Base-by-base conservation (phyloP, 2,888 invertebrate species). In the Drosophila tripunctata region DNA sequence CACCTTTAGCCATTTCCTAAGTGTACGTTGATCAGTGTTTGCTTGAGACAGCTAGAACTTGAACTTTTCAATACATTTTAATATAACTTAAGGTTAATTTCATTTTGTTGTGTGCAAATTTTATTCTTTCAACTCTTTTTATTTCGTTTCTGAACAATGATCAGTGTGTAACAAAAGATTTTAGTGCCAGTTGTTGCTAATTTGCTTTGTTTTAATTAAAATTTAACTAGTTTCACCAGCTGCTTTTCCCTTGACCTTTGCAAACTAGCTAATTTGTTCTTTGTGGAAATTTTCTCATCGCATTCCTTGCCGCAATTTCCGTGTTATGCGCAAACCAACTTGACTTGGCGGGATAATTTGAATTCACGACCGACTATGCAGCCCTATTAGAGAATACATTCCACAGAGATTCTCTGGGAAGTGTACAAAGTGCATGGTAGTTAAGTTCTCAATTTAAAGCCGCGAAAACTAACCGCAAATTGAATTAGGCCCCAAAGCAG, bases 391-490 rank as follows among this genome's bases (percentile, higher is more conserved):
- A 68, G 51, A 44, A 38, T 8, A 35, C 64, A 71, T 75, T 57
- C 65, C 75, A 14, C 51, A 33, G 12, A 22, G 30, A 22, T 51
- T 50, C 47, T 52, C 36, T 66, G 56, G 76, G 67, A 73, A 73
- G 33, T 40, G 44, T 19, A 30, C 35, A 41, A 44, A 36, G 36
- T 44, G 43, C 40, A 41, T 31, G 52, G 36, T 24, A 56, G 71
- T 71, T 71, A 56, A 71, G 41, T 45, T 56, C 44, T 38, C 48
- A 71, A 60, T 56, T 65, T 58, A 27, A 24, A 47, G 58, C 48
- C 48, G 51, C 48, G 44, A 71, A 60, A 44, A 52, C 50, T 67
- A 81, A 64, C 83, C 87, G 55, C 81, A 85, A 87, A 82, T 82
- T 87, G 85, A 82, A 81, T 84, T 81, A 85, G 65, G 57, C 51